Percentiles rank a stretch among this genome's conserved stretches.
Conservation (phyloP, 92 coral and sea anemone species). For the Hydrozoanthus gracilis region DNA sequence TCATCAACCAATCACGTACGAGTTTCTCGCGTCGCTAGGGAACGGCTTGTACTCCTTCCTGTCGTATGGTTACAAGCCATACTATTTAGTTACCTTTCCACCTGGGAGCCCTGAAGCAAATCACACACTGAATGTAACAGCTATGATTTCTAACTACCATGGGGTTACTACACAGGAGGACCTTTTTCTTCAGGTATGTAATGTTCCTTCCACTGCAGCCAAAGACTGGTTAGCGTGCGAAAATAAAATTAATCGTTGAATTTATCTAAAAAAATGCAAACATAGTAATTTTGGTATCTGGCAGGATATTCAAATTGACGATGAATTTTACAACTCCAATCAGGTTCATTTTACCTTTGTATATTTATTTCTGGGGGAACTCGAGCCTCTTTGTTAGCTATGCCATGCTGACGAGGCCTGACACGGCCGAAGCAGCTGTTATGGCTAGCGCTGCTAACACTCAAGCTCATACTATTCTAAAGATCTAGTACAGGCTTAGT, state of each 20-base stretch:
- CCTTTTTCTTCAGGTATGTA: conserved; percentile 21
- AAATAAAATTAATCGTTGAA: neutral
- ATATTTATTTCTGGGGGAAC: too few species aligned
- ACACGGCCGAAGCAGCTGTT: too few species aligned
- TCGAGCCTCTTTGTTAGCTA: too few species aligned
- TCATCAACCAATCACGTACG: conserved; percentile 36
- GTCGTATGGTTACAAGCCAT: conserved; percentile 25
- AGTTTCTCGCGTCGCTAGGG: conserved; percentile 44
- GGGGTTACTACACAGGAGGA: conserved; percentile 8
- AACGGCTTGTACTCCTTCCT: conserved; percentile 40
- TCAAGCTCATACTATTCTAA: too few species aligned
- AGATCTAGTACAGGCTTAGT: too few species aligned
- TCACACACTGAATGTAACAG: conserved; percentile 28
- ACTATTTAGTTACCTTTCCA: neutral
- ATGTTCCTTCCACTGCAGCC: neutral
- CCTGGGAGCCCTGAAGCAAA: conserved; percentile 19
- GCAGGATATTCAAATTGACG: neutral
- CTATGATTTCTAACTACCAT: conserved; percentile 22
- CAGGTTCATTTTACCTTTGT: neutral
- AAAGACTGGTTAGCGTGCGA: neutral
- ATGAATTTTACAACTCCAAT: neutral
- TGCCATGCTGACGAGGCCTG: too few species aligned
- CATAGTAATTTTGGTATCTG: neutral
- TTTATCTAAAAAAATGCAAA: neutral
- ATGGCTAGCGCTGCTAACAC: too few species aligned